Evolutionary conservation across 2,113 vertebrate genomes (phyloP).

Genomic region (Vimba vimba): DNA sequence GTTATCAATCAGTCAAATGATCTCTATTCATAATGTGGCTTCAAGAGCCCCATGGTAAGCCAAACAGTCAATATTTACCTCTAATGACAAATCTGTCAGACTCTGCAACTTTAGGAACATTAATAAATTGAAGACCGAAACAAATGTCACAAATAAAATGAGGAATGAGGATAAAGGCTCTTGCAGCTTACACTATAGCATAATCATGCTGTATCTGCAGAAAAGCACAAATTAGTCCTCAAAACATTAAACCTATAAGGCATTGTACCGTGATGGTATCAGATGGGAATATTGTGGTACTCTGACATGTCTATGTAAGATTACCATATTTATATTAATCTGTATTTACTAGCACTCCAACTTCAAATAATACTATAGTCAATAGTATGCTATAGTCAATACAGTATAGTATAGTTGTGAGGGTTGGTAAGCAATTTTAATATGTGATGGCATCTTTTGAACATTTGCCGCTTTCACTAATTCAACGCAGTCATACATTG

Average conservation of each 20-base stretch:
- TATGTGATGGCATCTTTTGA: not conserved
- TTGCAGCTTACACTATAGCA: not conserved
- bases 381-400: not conserved
- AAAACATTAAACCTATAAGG: not conserved
- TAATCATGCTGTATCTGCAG: constrained; percentile 2
- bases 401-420: not conserved
- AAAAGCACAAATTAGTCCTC: constrained; percentile 12
- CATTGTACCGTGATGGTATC: not conserved
- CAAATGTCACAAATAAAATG: not conserved
- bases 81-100: not conserved
- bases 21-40: not conserved
- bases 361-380: not conserved
- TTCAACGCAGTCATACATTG: not conserved
- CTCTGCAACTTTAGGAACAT: constrained; percentile 6
- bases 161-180: constrained; percentile 15
- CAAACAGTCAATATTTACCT: constrained; percentile 39
- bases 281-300: not conserved
- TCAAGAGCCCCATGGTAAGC: constrained; percentile 3
- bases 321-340: not conserved
- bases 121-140: constrained; percentile 32
- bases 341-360: not conserved
- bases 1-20: constrained; percentile 19
- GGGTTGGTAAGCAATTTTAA: not conserved
- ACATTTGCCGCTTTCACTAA: not conserved
- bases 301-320: not conserved